Percentiles rank a stretch among this genome's conserved stretches.
Conservation (phyloP, 2,113 vertebrate species). For the Chamaetylas fuelleborni region DNA sequence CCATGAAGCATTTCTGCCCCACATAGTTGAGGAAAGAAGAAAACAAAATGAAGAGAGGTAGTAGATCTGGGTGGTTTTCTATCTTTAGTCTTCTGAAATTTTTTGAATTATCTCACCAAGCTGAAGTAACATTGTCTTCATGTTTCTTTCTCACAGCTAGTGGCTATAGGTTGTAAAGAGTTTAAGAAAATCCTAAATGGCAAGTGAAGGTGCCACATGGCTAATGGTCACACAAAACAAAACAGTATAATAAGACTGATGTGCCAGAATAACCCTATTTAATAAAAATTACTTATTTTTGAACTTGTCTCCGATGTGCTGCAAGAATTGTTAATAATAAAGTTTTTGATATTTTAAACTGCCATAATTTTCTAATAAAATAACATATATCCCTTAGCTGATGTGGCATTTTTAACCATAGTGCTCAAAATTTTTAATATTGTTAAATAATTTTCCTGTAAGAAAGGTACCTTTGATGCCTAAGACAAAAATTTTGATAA, state of each 20-base stretch:
- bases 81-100: not conserved
- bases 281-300: not conserved
- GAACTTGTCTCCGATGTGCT: not conserved
- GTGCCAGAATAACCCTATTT: not conserved
- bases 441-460: not conserved
- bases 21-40: not conserved
- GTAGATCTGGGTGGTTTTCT: not conserved
- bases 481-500: not conserved
- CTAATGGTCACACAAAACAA: not conserved
- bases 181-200: not conserved
- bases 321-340: not conserved
- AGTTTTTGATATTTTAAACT: not conserved
- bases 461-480: not conserved
- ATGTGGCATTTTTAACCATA: not conserved
- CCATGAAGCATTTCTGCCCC: not conserved
- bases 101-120: not conserved
- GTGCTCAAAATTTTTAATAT: not conserved
- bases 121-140: not conserved
- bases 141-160: not conserved
- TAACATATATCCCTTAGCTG: not conserved
- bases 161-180: not conserved
- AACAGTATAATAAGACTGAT: not conserved
- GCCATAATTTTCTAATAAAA: not conserved
- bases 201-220: accelerated
- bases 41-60: not conserved